Base-by-base conservation (phyloP, 2,797 vertebrate genomes). In the Microcaecilia unicolor region DNA sequence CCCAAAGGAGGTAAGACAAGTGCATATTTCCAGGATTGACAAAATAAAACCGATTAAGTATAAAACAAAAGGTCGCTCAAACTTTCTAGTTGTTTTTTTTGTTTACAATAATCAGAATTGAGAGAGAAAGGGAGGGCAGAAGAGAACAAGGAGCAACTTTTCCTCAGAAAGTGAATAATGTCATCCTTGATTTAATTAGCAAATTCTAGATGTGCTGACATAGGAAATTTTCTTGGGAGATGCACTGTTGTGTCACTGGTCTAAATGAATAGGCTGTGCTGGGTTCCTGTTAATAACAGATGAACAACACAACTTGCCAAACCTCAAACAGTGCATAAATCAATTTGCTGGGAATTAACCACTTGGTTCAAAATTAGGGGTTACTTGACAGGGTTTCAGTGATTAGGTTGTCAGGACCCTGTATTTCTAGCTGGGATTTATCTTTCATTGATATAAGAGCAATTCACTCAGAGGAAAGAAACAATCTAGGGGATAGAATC, bases 201-300 rank as follows among this genome's bases (percentile, higher is more conserved):
- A 74, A 74, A 82, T 77, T 65, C 75, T 64, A 61, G 75, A 80
- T 79, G 70, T 83, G 82, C 80, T 83, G 82, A 83, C 76, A 74
- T 74, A 79, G 78, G 74, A 70, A 56, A 61, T 82, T 82, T 81
- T 67, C 73, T 63, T 61, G 57, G 65, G 74, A 72, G 75, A 76
- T 61, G 74, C 71, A 50, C 73, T 68, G 72, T 73, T 73, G 61
- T 83, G 79, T 80, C 73, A 67, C 18, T 68, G 60, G 63, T 55
- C 61, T 65, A 67, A 80, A 78, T 76, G 76, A 72, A 73, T 66
- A 71, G 76, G 61, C 74, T 69, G 70, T 68, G 55, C 56, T 9
- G 44, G 42, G 53, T 58, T 77, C 55, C 31, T 70, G 73, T 71
- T 78, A 80, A 83, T 77, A 78, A 73, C 71, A 68, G 74, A 75